Evolutionary conservation across 2,113 vertebrate species (phyloP), one percentile per base, ranked within the genome.

Genomic region (Corydoras sp.): DNA sequence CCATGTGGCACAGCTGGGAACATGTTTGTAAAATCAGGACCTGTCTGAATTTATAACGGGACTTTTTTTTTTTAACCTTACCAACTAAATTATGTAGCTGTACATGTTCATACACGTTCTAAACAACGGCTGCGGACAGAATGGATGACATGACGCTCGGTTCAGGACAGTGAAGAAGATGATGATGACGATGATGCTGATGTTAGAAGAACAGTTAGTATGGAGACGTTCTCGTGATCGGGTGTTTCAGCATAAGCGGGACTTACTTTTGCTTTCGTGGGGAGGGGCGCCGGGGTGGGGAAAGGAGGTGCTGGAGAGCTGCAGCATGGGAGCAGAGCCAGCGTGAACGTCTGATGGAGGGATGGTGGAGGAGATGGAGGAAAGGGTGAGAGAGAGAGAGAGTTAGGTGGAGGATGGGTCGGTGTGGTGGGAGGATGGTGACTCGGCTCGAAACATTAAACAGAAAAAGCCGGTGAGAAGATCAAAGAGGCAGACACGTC

Each of bases 181-280:
- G 67, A 30, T 50, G 14, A 29, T 24, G 18, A 24, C 2, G 18
- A 24, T 24, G 18, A 24, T 24, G 18, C 18, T 24, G 18, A 24
- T 24, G 18, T 73, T 51, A 67, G 56, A 67, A 53, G 48, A 51
- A 61, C 35, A 73, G 55, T 12, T 11, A 32, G 58, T 65, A 53
- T 51, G 24, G 49, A 3, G 58, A 31, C 18, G 49, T 54, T 31
- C 13, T 13, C 53, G 58, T 58, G 4, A 4, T 51, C 15, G 56
- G 2, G 60, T 62, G 3, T 43, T 51, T 60, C 8, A 50, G 14
- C 54, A 54, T 24, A 15, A 79, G 74, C n/a, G 35, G 59, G 78
- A 90, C 90, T 91, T 91, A 91, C 90, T 90, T 90, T 89, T 91
- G 82, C 82, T 86, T 85, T 90, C 89, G 74, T 91, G 86, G 31